phyloP scores from a whole-genome alignment of 2,797 vertebrate genomes.

The Orestias chungarensis region DNA sequence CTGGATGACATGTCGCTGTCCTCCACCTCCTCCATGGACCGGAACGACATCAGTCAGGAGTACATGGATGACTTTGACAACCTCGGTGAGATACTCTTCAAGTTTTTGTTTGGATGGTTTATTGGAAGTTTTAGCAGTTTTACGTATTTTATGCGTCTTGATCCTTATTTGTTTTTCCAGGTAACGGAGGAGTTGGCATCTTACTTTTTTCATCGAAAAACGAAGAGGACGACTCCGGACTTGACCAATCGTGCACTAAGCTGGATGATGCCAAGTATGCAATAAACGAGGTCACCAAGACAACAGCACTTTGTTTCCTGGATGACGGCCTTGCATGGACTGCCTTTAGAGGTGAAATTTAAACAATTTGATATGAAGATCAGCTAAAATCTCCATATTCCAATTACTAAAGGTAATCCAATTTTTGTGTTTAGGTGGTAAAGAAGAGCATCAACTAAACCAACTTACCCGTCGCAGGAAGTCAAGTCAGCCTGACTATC shows the following conservation, averaged over 20 bases:
- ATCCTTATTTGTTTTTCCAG: conserved; percentile 17
- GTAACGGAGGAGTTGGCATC: conserved; percentile 66
- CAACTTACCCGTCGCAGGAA: conserved; percentile 28
- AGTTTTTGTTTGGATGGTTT: neutral
- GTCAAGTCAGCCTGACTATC: conserved; percentile 57
- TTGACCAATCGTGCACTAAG: conserved; percentile 58
- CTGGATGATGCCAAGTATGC: conserved; percentile 48
- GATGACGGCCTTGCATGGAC: conserved; percentile 76
- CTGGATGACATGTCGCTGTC: conserved; percentile 96
- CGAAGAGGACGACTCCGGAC: conserved; percentile 62
- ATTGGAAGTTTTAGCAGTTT: neutral
- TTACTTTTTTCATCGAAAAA: conserved; percentile 66
- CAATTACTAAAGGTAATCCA: neutral
- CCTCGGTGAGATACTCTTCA: conserved; percentile 56
- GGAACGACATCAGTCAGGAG: conserved; percentile 91
- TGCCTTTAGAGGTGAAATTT: conserved; percentile 52
- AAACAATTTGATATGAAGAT: rapidly evolving
- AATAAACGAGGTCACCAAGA: conserved; percentile 25
- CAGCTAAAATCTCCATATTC: neutral
- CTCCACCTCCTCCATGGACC: conserved; percentile 91
- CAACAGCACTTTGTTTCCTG: conserved; percentile 68
- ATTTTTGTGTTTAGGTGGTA: conserved; percentile 35
- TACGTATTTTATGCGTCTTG: neutral
- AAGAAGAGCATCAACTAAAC: conserved; percentile 18
- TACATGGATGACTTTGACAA: conserved; percentile 93